These are phyloP conservation scores for Aviceda subcristata DNA, from an alignment of 2,113 vertebrate species.

Conservation along the genomic window DNA sequence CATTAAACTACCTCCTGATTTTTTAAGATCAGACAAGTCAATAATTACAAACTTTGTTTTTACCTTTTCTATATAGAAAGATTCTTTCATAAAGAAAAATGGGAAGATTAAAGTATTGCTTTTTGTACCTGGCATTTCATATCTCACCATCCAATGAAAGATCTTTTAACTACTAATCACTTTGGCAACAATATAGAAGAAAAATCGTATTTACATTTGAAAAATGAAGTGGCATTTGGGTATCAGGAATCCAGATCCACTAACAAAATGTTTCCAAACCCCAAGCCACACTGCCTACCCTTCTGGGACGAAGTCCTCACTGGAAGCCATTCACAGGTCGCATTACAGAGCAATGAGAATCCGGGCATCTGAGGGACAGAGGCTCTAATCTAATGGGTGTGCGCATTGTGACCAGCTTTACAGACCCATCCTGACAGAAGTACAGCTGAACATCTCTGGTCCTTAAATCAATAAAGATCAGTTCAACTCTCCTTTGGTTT, in stretches of 20 bases:
- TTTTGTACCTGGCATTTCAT: background rate
- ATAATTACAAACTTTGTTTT: background rate
- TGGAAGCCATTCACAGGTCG: background rate
- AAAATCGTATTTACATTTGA: background rate
- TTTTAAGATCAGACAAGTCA: background rate
- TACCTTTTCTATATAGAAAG: background rate
- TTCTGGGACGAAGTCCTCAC: background rate
- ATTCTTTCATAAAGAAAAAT: background rate
- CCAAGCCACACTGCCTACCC: background rate
- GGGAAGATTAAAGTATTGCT: background rate
- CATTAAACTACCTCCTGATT: background rate
- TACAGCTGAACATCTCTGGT: background rate
- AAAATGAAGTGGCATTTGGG: background rate
- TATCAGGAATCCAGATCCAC: background rate
- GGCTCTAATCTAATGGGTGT: background rate
- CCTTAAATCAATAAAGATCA: background rate
- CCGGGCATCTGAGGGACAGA: background rate
- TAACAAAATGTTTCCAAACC: background rate
- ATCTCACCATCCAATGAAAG: background rate
- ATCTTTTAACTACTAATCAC: background rate
- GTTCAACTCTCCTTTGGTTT: background rate
- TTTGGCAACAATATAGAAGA: background rate
- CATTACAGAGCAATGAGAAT: background rate
- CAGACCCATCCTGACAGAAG: background rate
- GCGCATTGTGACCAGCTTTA: background rate